Evolutionary conservation across 1,140 invertebrate species (phyloP), one percentile per base, ranked within the genome.

Genomic region (Teleopsis dalmanni): DNA sequence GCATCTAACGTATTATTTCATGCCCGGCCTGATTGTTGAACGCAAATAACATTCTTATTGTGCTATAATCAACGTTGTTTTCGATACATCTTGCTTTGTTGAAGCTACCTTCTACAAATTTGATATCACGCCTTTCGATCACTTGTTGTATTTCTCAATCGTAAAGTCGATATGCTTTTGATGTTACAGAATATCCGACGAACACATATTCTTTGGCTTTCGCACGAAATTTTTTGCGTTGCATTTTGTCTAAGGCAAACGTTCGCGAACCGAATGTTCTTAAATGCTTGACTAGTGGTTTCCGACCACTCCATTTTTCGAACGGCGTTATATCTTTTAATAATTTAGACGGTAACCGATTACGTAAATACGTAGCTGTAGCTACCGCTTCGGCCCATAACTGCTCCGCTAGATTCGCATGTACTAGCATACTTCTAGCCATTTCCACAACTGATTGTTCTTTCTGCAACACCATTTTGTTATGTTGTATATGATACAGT

Each of bases 181-280:
- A 55, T 10, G 58, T 51, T 19, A 51, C 57, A 48, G 62, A 61
- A 45, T 75, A 76, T 3, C 74, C 73, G 23, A 75, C 65, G 53
- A 76, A 71, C 3, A 71, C 55, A 18, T 50, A 57, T 33, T 49
- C 41, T 38, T 58, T 54, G 38, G 56, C 52, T 45, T 72, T 70
- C 31, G 55, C 43, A 49, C 60, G 59, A 48, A 65, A 51, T 53
- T 72, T 72, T 7, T 56, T 52, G 19, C 65, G 60, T 46, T 43
- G 60, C 42, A n/a, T 67, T 55, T 31, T 72, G 38, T 73, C 49
- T 31, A 67, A 65, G 1, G 62, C 62, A 45, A 59, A 53, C 3
- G 48, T 64, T 25, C 13, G 45, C 22, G 53, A 57, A 0, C 69
- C 67, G 55, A 71, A 73, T 7, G 68, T 21, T 42, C 54, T 44